Evolutionary conservation across 2,888 invertebrate genomes (phyloP), one percentile per base, ranked within the genome.

Genomic region (Acleris laterana): DNA sequence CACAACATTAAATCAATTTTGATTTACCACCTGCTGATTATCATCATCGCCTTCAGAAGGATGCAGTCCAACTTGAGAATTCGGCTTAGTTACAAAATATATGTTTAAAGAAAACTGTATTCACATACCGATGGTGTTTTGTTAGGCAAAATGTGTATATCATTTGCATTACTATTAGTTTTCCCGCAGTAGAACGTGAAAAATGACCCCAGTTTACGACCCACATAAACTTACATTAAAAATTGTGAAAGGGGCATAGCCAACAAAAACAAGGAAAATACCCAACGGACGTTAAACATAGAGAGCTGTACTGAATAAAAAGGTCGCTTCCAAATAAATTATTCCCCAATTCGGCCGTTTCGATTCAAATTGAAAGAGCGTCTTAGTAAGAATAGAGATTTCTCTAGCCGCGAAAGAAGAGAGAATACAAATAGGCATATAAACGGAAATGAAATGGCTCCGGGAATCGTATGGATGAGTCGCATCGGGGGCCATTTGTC

Each of bases 331-430:
- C 80, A 87, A 86, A 91, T 89, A 90, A 89, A 89, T 89, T 87
- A 89, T 88, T 85, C 83, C 84, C 84, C 85, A 83, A 89, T 88
- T 87, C 90, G 85, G 83, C 85, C 86, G 87, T 89, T 90, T 87
- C 88, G 81, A 90, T 90, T 90, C 87, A 88, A 90, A 91, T 89
- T 88, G 90, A 89, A 89, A 91, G 86, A 88, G 81, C 85, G 87
- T 88, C 84, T 83, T 82, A 84, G 82, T 87, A 57, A 57, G 57
- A 44, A 89, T 87, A 88, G 83, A 89, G 87, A 89, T 90, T 89
- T 88, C 78, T 88, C 84, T 89, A 87, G 88, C 87, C 88, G 79
- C 87, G 82, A 81, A 82, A 78, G 84, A 86, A 84, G 79, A 85
- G 80, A 85, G 86, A 90, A 89, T 89, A 91, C 87, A 88, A 89